phyloP scores from a whole-genome alignment of 2,888 invertebrate species.

The Norana najaformis region DNA sequence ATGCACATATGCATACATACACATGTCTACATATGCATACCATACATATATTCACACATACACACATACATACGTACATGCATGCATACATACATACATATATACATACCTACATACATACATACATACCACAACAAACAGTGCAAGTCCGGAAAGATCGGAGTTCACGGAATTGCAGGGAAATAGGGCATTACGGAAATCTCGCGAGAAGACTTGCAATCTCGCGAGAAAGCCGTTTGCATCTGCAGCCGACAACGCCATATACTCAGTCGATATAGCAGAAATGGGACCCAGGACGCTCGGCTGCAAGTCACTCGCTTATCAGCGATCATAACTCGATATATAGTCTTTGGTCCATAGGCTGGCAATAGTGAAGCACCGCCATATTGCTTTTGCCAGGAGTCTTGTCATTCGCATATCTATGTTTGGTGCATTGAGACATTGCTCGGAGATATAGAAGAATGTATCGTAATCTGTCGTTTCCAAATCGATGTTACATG shows the following conservation, averaged over 20 bases:
- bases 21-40: no score
- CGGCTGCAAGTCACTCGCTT: neutral
- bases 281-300: neutral
- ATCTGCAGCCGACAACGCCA: neutral
- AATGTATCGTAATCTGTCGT: neutral
- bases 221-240: neutral
- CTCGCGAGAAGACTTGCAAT: neutral
- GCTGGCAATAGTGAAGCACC: neutral
- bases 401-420: neutral
- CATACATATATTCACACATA: neutral
- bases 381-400: neutral
- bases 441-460: neutral
- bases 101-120: neutral
- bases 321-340: neutral
- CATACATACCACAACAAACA: neutral
- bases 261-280: neutral
- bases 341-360: neutral
- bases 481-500: neutral
- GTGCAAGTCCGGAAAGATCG: neutral
- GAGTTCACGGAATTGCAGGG: neutral
- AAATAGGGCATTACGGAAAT: neutral
- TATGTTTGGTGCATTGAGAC: neutral
- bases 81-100: neutral
- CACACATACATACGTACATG: neutral
- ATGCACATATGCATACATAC: no score